Evolutionary conservation across 2,797 vertebrate genomes (phyloP).

Genomic region (Myiotriccus ornatus): DNA sequence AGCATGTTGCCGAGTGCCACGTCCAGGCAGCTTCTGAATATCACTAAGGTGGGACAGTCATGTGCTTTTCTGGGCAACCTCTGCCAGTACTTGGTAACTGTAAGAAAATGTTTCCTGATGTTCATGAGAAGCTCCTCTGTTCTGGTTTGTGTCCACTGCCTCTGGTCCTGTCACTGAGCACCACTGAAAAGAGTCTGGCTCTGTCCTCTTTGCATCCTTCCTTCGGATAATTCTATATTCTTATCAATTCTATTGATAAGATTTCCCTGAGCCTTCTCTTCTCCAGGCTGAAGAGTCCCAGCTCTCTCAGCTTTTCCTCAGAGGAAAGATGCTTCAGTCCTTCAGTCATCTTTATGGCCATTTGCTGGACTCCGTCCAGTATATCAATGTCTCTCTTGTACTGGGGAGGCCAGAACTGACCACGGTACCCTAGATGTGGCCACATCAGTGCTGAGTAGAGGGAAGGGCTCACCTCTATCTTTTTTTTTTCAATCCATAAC

Average conservation of each 20-base stretch:
- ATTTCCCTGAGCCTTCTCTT: background rate
- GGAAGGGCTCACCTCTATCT: background rate
- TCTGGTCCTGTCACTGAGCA: background rate
- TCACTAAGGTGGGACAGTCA: background rate
- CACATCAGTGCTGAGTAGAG: background rate
- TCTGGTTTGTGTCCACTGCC: background rate
- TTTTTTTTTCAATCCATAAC: background rate
- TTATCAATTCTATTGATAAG: too few species aligned
- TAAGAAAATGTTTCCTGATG: background rate
- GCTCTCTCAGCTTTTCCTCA: background rate
- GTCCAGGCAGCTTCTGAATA: background rate
- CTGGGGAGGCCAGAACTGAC: background rate
- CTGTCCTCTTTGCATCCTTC: background rate
- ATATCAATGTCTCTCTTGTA: background rate
- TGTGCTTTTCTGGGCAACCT: background rate
- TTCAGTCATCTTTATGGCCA: background rate
- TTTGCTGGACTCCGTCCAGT: background rate
- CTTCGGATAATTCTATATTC: background rate
- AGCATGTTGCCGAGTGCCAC: fast-evolving
- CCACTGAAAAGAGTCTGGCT: background rate
- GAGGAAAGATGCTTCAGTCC: background rate
- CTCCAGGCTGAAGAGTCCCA: background rate
- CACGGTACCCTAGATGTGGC: background rate
- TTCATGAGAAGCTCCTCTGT: background rate
- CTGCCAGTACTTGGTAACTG: fast-evolving